Evolutionary conservation across 2,888 invertebrate genomes (phyloP).

Genomic region (Lasioglossum oenotherae): DNA sequence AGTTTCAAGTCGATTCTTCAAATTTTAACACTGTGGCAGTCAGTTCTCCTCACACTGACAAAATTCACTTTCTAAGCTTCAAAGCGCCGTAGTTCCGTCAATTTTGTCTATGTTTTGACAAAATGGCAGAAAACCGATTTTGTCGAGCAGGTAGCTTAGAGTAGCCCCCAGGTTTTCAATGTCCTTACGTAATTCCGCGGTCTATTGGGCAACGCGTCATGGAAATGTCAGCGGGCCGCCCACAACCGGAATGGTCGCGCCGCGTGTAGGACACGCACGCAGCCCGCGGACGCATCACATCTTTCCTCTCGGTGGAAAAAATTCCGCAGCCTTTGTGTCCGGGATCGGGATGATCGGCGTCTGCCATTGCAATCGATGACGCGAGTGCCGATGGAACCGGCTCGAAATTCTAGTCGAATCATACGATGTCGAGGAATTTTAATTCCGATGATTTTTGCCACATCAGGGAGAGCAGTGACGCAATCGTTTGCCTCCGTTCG

Average conservation of each 20-base stretch:
- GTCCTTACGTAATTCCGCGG: slow-evolving; percentile 70
- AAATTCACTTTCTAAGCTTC: background rate
- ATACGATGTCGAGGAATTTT: background rate
- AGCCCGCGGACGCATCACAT: slow-evolving; percentile 68
- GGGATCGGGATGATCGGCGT: slow-evolving; percentile 46
- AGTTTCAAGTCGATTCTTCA: background rate
- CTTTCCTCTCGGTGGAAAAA: slow-evolving; percentile 51
- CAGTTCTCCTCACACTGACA: background rate
- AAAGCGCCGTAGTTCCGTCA: background rate
- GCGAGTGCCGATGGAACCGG: background rate
- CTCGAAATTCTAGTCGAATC: background rate
- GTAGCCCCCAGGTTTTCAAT: slow-evolving; percentile 64
- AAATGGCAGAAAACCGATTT: background rate
- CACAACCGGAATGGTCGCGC: slow-evolving; percentile 73
- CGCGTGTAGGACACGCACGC: slow-evolving; percentile 73
- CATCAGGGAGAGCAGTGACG: slow-evolving; percentile 3
- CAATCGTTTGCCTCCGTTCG: slow-evolving; percentile 19
- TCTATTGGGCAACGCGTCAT: slow-evolving; percentile 73
- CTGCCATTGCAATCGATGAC: slow-evolving; percentile 37
- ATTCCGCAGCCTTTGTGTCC: slow-evolving; percentile 51
- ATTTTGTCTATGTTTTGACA: background rate
- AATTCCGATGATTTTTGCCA: background rate
- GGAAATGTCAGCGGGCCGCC: slow-evolving; percentile 78
- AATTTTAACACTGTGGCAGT: background rate
- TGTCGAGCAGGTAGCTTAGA: slow-evolving; percentile 19